Evolutionary conservation across 2,113 vertebrate species (phyloP), one percentile per base, ranked within the genome.

Genomic region (Microtus richardsoni): DNA sequence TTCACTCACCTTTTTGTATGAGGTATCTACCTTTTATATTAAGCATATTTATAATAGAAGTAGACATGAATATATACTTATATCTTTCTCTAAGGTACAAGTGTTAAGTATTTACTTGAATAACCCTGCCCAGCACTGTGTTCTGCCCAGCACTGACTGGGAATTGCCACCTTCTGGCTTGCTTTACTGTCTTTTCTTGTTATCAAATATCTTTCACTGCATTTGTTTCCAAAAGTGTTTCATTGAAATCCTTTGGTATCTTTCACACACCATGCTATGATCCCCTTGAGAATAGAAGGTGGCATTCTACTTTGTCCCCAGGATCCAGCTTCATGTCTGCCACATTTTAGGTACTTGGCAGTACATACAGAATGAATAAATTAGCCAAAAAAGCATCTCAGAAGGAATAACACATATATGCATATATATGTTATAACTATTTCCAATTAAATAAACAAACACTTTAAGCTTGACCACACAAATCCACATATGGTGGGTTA

Each of bases 171-270:
- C 39, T 1, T 14, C 10, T 41, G 26, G 2, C 5, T 54, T 52
- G 26, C 22, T 80, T 44, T 39, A 11, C 21, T 17, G 17, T 9
- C 30, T 87, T 28, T 41, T 52, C 54, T 22, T 22, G 79, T 52
- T 36, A 79, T 71, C 44, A 9, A 54, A 21, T 49, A 36, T 5
- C n/a, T 73, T 60, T n/a, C 7, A 39, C 0, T 30, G 9, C 5
- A 1, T 4, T 44, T 64, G 2, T 77, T 83, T 0, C 36, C 1
- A 4, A 64, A 64, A 36, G 41, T 10, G 1, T 7, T 71, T 1
- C 74, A 22, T 3, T n/a, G 9, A 70, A 39, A 44, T 73, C 2
- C 1, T 41, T 41, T 68, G n/a, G 12, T 21, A 5, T 13, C 4
- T 24, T 3, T 19, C 21, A 60, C 1, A n/a, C 54, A 39, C 17